These are phyloP conservation scores for Psilanteris sp. DNA, from an alignment of 1,140 invertebrate species.

Conservation along the genomic window DNA sequence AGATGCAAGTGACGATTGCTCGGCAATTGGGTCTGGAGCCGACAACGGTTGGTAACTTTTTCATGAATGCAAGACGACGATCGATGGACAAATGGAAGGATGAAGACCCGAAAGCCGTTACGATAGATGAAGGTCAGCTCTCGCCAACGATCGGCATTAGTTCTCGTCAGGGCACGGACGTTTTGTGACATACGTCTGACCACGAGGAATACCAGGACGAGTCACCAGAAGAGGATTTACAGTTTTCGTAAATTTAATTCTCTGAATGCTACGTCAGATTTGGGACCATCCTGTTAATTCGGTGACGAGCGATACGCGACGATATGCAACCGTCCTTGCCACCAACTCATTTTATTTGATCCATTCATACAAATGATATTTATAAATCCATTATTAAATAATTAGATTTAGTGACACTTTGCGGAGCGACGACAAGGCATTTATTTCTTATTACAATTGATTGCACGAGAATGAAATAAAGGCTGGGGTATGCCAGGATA, in stretches of 20 bases:
- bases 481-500: background rate
- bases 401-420: slow-evolving; percentile 2
- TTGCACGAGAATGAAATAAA: slow-evolving; percentile 5
- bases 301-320: slow-evolving; percentile 26
- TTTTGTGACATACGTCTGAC: slow-evolving; percentile 81
- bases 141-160: slow-evolving; percentile 79
- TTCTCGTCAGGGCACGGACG: slow-evolving; percentile 76
- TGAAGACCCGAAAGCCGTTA: slow-evolving; percentile 84
- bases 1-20: slow-evolving; percentile 99
- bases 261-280: background rate
- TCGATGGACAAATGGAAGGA: slow-evolving; percentile 99
- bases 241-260: slow-evolving; percentile 74
- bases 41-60: slow-evolving; percentile 99
- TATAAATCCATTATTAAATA: slow-evolving; percentile 19
- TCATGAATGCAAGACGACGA: slow-evolving; percentile 99
- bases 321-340: slow-evolving; percentile 40
- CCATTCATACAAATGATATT: slow-evolving; percentile 29
- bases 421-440: slow-evolving; percentile 13
- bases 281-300: background rate
- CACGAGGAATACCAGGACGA: slow-evolving; percentile 80
- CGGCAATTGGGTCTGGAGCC: slow-evolving; percentile 98
- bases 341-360: slow-evolving; percentile 24
- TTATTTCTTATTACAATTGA: slow-evolving; percentile 42
- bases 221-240: slow-evolving; percentile 77
- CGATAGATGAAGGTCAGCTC: slow-evolving; percentile 77